Evolutionary conservation across 2,888 invertebrate species (phyloP), one percentile per base, ranked within the genome.

Genomic region (Dorcus parallelipipedus): DNA sequence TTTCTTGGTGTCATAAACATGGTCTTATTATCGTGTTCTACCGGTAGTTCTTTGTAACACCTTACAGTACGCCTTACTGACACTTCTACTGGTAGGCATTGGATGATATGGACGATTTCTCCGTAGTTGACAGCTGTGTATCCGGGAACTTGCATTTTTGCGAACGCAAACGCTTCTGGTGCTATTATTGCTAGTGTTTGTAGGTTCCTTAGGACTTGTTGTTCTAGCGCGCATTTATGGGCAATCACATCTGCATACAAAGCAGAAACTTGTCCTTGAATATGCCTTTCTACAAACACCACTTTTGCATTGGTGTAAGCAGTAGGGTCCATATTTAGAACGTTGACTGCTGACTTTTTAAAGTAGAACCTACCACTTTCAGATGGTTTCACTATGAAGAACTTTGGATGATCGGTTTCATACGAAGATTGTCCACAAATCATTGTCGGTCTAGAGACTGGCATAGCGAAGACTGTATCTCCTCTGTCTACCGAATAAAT

Each of bases 51-150:
- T 20, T 20, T 20, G 20, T 20, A 20, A 20, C 20, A 14, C 14
- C 14, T 14, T 14, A 1, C 14, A 14, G 14, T 20, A 20, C 20
- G 20, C 20, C 20, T 20, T 20, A 20, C 20, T 20, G 20, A 20
- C 20, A 20, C 20, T 20, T 20, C 20, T 20, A 20, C 20, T 20
- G 20, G 20, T 20, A 3, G 20, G 3, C 20, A 63, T 58, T 62
- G 54, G 17, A 62, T 62, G 9, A 63, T 58, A 9, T 59, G 58
- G 2, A 63, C 47, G 5, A 57, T 48, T 58, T 63, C 61, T 9
- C 62, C 62, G 3, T 51, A 43, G n/a, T 43, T 52, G 10, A 51
- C 38, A 6, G 62, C 62, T 10, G 60, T 55, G 40, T 58, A 60
- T 5, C 62, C 62, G n/a, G 59, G 51, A 6, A 52, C 50, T 50